Evolutionary conservation across 2,888 invertebrate genomes (phyloP).

Genomic region (Oscheius sp.): DNA sequence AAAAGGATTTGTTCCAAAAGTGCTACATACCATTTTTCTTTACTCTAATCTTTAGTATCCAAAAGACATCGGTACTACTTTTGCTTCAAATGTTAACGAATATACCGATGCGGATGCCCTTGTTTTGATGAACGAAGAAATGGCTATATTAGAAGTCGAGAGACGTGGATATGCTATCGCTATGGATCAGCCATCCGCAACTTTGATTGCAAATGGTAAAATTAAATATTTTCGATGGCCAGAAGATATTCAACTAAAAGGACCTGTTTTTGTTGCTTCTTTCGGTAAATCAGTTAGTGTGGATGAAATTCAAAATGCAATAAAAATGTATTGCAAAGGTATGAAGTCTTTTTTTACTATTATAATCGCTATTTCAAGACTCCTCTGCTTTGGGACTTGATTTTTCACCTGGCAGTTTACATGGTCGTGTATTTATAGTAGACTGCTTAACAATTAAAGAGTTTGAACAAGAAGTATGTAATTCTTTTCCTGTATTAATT

Average conservation of each 20-base stretch:
- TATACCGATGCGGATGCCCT: constrained; percentile 38
- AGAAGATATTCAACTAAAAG: constrained; percentile 52
- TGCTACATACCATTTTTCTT: constrained; percentile 14
- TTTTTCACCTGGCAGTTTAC: constrained; percentile 50
- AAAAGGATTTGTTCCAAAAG: constrained; percentile 56
- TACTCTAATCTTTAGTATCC: constrained; percentile 36
- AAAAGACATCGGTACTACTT: constrained; percentile 30
- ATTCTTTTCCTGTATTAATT: neutral
- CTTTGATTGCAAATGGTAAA: constrained; percentile 44
- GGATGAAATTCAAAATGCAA: constrained; percentile 32
- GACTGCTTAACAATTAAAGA: constrained; percentile 50
- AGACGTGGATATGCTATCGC: constrained; percentile 45
- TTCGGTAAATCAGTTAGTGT: constrained; percentile 32
- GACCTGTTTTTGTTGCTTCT: constrained; percentile 52
- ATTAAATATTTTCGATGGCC: constrained; percentile 36
- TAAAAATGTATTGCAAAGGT: constrained; percentile 41
- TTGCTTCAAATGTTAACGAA: constrained; percentile 27
- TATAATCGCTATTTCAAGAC: neutral
- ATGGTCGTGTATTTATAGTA: constrained; percentile 50
- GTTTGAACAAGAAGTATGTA: constrained; percentile 43
- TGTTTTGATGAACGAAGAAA: constrained; percentile 42
- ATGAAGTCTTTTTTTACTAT: neutral
- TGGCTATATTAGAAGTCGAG: constrained; percentile 44
- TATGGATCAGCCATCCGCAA: constrained; percentile 47
- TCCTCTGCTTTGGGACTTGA: constrained; percentile 31